A percentile compares a stretch with the other conserved stretches of the same genome.
Conservation (phyloP, 37 sponge, comb jelly and placozoan species). For the Oscarella lobularis region DNA sequence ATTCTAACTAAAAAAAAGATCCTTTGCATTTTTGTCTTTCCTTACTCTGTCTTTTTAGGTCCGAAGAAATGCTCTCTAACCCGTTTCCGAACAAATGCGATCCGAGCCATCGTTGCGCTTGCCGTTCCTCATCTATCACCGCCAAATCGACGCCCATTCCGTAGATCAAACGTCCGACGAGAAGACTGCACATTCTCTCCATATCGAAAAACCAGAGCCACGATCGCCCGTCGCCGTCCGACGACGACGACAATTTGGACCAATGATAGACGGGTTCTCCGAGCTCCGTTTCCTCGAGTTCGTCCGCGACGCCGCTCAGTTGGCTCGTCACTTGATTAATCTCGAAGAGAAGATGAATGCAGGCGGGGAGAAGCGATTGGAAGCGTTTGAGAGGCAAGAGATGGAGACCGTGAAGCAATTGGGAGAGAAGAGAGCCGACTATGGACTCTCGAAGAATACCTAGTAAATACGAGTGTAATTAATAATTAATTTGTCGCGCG, state of each 20-base stretch:
- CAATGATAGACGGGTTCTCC: no score
- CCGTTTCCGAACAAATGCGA: neutral
- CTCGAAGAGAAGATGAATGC: neutral
- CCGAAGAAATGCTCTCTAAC: neutral
- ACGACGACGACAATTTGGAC: neutral
- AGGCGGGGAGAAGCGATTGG: neutral
- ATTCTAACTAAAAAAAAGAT: no score
- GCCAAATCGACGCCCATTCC: neutral
- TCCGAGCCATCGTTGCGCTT: neutral
- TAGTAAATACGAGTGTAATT: no score
- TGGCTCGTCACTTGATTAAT: neutral
- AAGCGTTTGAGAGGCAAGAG: neutral
- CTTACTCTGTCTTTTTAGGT: neutral
- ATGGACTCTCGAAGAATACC: neutral
- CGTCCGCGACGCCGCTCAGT: neutral
- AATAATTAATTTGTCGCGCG: no score
- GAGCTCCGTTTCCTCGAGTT: neutral
- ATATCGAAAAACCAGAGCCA: neutral
- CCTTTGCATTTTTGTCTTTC: no score
- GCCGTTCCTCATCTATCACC: neutral
- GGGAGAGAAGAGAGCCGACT: neutral
- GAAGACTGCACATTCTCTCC: neutral
- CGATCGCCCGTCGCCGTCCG: neutral
- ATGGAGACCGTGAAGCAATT: neutral
- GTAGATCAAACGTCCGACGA: neutral